Evolutionary conservation across 2,113 vertebrate species (phyloP).

Genomic region (Numida meleagris): DNA sequence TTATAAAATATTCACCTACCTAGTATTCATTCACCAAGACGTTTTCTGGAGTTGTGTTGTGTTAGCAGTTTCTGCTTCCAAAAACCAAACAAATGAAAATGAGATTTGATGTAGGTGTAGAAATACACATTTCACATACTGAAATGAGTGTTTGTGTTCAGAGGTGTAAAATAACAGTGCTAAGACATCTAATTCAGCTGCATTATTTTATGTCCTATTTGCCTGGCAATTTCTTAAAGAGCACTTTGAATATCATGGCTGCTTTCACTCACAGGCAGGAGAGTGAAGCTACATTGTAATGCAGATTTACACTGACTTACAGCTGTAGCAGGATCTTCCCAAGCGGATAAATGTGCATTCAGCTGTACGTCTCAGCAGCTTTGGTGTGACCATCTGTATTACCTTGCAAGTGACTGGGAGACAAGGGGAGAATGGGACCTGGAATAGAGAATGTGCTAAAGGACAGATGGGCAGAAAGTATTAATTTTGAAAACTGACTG

Average conservation of each 20-base stretch:
- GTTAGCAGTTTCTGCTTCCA: background rate
- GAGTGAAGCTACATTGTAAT: background rate
- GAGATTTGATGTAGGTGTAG: conserved; percentile 14
- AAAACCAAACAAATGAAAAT: conserved; percentile 11
- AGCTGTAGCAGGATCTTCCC: background rate
- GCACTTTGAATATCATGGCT: background rate
- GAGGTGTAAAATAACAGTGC: background rate
- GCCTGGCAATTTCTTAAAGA: conserved; percentile 14
- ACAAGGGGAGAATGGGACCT: background rate
- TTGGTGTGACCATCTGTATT: background rate
- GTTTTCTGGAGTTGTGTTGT: background rate
- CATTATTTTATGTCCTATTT: background rate
- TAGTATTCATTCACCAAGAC: background rate
- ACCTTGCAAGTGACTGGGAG: background rate
- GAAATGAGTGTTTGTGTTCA: conserved; percentile 2
- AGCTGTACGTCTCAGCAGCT: background rate
- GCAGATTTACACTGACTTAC: background rate
- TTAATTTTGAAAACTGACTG: background rate
- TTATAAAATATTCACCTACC: conserved; percentile 9
- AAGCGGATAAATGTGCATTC: background rate
- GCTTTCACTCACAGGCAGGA: background rate
- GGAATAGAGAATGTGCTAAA: background rate
- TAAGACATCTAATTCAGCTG: background rate
- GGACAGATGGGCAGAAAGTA: background rate
- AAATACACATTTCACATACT: background rate